Base-by-base conservation (phyloP, 2,888 invertebrate species). In the Apotomis capreana region DNA sequence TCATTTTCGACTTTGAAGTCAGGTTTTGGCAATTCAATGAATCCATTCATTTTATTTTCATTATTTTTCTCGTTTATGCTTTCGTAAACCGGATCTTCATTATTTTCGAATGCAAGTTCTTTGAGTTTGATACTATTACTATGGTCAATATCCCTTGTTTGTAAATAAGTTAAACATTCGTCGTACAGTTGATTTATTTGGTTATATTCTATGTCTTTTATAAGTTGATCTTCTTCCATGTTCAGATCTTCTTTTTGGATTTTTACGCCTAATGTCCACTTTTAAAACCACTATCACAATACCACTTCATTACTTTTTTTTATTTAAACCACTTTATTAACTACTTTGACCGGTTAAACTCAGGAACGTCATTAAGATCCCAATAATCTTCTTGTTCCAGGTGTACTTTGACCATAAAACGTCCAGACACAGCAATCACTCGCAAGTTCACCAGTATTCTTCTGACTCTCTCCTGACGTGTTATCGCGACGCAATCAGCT, bases 101-200 rank as follows among this genome's bases (percentile, higher is more conserved):
- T 60, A 49, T 76, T 71, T 68, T 74, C 68, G 44, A 64, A 58
- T 49, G 15, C 15, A 8, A 62, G 15, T 49, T 64, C 63, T 52
- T 60, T 68, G 12, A 59, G 36, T 55, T 51, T 36, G 57, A 57
- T 46, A 40, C 10, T 52, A 44, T 62, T 57, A 4, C 36, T 44
- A n/a, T 68, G 44, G 0, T 52, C 36, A 26, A 44, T 44, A 12
- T 49, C 26, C 13, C n/a, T 67, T 51, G 68, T 54, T 63, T 87
- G 83, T 10, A 93, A 83, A 79, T 92, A 93, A 55, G 78, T 83
- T 0, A 93, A 74, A 78, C 92, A 92, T 79, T 93, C 92, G 12
- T 91, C 88, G 75, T 93, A 93, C 0, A 93, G 73, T 78, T 87
- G 76, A 69, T 89, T 84, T n/a, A 93, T 82, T 85, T 89, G 76